These are phyloP conservation scores for Noctuana brunneofusca DNA, from an alignment of 2,888 invertebrate species.

Conservation along the genomic window DNA sequence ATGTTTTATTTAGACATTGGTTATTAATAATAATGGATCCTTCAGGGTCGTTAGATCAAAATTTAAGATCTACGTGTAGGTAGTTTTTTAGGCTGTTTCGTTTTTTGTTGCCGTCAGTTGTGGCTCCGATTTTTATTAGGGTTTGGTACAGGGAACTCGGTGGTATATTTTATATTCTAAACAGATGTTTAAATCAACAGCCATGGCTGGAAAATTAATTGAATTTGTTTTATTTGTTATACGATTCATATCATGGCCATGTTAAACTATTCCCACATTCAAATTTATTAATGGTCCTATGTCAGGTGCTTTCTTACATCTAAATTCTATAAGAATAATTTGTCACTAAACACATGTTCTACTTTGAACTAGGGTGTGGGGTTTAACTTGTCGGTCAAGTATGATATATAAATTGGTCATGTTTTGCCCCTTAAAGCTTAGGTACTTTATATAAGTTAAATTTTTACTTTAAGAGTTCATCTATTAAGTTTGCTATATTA, in stretches of 20 bases:
- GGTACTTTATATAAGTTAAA: too few species aligned
- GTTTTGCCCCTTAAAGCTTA: too few species aligned
- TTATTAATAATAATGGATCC: slow-evolving; percentile 81
- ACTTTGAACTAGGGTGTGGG: neutral
- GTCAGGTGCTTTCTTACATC: slow-evolving; percentile 19
- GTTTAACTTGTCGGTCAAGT: neutral
- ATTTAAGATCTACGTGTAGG: slow-evolving; percentile 74
- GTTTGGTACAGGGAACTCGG: slow-evolving; percentile 61
- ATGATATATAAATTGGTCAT: neutral
- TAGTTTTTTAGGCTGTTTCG: slow-evolving; percentile 57
- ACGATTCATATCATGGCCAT: slow-evolving; percentile 68
- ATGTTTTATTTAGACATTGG: slow-evolving; percentile 79
- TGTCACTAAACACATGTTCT: slow-evolving; percentile 9
- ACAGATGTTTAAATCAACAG: slow-evolving; percentile 74
- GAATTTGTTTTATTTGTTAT: slow-evolving; percentile 73
- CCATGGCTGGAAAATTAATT: slow-evolving; percentile 75
- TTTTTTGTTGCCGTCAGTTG: slow-evolving; percentile 68
- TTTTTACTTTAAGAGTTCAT: neutral
- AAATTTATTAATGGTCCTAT: slow-evolving; percentile 42
- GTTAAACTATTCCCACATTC: slow-evolving; percentile 68
- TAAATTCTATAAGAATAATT: slow-evolving; percentile 19
- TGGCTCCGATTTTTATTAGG: slow-evolving; percentile 71
- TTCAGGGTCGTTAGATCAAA: slow-evolving; percentile 75
- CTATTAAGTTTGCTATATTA: neutral
- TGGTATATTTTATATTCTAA: slow-evolving; percentile 76